Percentiles rank a stretch among this genome's conserved stretches.
Conservation (phyloP, 2,888 invertebrate species). For the Alitta virens region DNA sequence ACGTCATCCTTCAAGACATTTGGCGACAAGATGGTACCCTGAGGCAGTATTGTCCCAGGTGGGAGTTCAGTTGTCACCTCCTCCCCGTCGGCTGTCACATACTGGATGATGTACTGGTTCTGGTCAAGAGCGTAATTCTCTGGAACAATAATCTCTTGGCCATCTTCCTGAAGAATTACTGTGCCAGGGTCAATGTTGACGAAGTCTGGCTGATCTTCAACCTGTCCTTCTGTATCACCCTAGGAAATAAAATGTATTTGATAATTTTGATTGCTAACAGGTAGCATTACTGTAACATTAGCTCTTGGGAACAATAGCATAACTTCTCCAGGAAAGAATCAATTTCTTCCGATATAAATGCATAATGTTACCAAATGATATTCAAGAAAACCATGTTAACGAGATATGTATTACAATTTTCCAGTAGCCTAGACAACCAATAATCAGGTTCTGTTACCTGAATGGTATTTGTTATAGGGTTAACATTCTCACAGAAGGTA, state of each 20-base stretch:
- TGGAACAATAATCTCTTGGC: constrained; percentile 39
- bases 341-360: not conserved
- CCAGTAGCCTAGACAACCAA: too few relatives aligned
- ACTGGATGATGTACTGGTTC: constrained; percentile 50
- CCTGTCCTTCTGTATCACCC: constrained; percentile 31
- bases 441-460: too few relatives aligned
- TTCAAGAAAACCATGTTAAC: too few relatives aligned
- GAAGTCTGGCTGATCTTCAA: constrained; percentile 36
- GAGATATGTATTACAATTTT: too few relatives aligned
- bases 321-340: not conserved
- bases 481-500: too few relatives aligned
- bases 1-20: too few relatives aligned
- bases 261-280: too few relatives aligned
- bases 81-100: constrained; percentile 31
- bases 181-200: constrained; percentile 42
- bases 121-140: constrained; percentile 26
- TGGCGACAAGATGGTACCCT: too few relatives aligned
- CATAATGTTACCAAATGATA: not conserved
- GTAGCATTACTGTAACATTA: too few relatives aligned
- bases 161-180: constrained; percentile 48
- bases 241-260: too few relatives aligned
- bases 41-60: not conserved
- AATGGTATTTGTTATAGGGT: too few relatives aligned
- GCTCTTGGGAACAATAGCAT: not conserved
- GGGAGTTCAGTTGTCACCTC: not conserved